Evolutionary conservation across 2,797 vertebrate species (phyloP).

Genomic region (Apodemus agrarius): DNA sequence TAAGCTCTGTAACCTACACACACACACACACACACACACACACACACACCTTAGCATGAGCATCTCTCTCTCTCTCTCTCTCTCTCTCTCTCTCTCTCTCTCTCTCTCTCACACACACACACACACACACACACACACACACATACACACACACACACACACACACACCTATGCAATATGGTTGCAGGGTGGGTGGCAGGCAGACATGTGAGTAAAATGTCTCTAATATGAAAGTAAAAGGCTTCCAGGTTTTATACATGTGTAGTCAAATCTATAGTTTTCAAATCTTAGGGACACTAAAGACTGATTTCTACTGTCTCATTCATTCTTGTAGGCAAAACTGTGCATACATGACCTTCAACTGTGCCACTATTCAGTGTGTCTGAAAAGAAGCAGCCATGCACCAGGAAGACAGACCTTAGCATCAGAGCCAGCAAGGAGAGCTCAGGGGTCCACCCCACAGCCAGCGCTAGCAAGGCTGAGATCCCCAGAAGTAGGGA

Average conservation of each 20-base stretch:
- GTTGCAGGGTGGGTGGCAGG: background rate
- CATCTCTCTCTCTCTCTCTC: background rate
- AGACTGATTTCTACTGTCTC: background rate
- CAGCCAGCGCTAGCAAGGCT: background rate
- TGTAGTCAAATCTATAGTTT: background rate
- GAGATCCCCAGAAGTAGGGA: background rate
- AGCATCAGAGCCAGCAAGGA: background rate
- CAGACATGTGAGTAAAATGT: background rate
- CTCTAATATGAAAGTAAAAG: background rate
- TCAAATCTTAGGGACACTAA: background rate
- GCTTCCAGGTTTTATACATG: background rate
- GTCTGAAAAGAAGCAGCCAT: background rate
- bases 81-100: background rate
- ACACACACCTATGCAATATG: background rate
- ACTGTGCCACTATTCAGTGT: background rate
- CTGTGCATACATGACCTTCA: background rate
- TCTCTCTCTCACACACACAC: background rate
- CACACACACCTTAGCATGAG: background rate
- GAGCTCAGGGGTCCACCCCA: background rate
- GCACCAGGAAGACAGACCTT: background rate
- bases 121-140: too few relatives aligned
- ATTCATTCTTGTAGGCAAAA: background rate
- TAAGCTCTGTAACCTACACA: background rate
- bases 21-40: background rate
- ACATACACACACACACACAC: background rate